These are phyloP conservation scores for Synanthedon tipuliformis DNA, from an alignment of 2,888 invertebrate species.

Conservation along the genomic window DNA sequence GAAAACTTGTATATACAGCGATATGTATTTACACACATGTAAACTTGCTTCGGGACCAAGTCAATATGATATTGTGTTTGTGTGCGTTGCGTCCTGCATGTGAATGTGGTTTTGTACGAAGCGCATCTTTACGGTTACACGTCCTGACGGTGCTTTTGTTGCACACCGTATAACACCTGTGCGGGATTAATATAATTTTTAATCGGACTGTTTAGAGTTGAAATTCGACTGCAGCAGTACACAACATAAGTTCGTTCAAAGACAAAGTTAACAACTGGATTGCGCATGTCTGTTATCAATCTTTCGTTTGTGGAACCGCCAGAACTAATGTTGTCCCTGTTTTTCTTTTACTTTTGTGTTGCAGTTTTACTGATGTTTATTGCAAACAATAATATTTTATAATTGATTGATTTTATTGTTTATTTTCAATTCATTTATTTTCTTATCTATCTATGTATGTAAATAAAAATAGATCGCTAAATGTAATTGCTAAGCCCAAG, in stretches of 20 bases:
- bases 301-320: constrained; percentile 43
- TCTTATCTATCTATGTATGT: too few relatives aligned
- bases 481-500: too few relatives aligned
- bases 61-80: constrained; percentile 11
- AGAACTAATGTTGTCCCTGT: constrained; percentile 59
- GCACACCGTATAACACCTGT: constrained; percentile 34
- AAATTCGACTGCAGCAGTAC: constrained; percentile 19
- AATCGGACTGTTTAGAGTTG: constrained; percentile 23
- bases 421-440: too few relatives aligned
- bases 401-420: too few relatives aligned
- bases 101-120: constrained; percentile 20
- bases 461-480: too few relatives aligned
- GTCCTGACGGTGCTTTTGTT: constrained; percentile 22
- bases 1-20: constrained; percentile 50
- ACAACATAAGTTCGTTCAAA: constrained; percentile 32
- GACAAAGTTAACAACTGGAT: constrained; percentile 23
- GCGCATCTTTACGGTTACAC: constrained; percentile 34
- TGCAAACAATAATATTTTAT: neutral
- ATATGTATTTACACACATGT: constrained; percentile 43
- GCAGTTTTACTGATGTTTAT: neutral
- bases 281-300: constrained; percentile 61
- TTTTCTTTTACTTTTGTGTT: constrained; percentile 36
- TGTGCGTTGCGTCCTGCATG: constrained; percentile 24
- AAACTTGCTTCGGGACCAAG: constrained; percentile 30
- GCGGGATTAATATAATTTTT: constrained; percentile 23